These are phyloP conservation scores for Mesitornis unicolor DNA, from an alignment of 2,113 vertebrate genomes.

Conservation along the genomic window DNA sequence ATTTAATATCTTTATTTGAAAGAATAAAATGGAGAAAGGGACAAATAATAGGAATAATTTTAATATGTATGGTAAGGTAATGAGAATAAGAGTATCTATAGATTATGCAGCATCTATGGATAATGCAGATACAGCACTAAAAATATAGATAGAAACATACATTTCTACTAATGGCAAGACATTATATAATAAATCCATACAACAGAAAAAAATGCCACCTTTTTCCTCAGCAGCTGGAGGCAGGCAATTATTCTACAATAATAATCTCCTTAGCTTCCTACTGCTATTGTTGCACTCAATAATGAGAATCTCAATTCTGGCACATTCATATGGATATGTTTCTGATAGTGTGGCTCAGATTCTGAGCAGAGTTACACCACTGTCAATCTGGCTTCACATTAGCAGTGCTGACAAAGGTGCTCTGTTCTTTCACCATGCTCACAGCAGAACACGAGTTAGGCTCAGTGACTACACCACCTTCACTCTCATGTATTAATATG, in stretches of 20 bases:
- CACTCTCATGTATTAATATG: background rate
- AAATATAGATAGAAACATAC: background rate
- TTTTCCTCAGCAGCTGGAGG: background rate
- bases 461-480: background rate
- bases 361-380: background rate
- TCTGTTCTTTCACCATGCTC: background rate
- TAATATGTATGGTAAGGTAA: background rate
- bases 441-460: background rate
- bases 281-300: background rate
- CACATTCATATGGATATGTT: background rate
- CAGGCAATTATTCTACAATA: background rate
- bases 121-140: background rate
- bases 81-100: background rate
- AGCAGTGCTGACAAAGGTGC: background rate
- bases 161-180: background rate
- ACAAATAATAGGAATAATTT: background rate
- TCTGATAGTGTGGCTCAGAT: background rate
- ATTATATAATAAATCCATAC: background rate
- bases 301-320: background rate
- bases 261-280: background rate
- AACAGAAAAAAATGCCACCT: background rate
- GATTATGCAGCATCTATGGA: background rate
- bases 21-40: background rate
- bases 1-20: background rate
- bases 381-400: rapidly evolving